Evolutionary conservation across 2,888 invertebrate species (phyloP), one percentile per base, ranked within the genome.

Genomic region (Melitaea athalia): DNA sequence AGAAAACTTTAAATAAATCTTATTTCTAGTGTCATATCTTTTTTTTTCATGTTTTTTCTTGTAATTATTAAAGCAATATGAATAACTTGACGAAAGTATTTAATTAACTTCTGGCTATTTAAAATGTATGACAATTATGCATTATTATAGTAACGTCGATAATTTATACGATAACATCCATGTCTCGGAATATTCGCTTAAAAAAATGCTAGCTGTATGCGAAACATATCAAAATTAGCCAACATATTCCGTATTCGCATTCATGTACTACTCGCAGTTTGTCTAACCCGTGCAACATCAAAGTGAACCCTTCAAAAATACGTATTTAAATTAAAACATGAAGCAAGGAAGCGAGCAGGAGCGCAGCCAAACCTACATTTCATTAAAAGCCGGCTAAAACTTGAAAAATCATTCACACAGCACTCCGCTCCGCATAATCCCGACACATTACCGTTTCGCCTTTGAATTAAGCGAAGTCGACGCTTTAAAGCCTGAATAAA

Each of bases 401-500:
- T 75, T 76, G 71, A 75, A 75, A 76, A 76, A 74, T 75, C 75
- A 77, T 77, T 75, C 73, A 70, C 67, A 73, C 72, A 72, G 74
- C 74, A 73, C 76, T 78, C 77, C 76, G 79, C 76, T 74, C 74
- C 76, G 80, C 76, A 79, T 81, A 77, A 77, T 74, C 71, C 74
- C 75, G 67, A 74, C 77, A 79, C 80, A 83, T 84, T 81, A 82
- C 69, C 77, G 75, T 73, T 70, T 69, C 70, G 74, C 73, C 73
- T 75, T 72, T 69, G 74, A 80, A 77, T 80, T 79, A 80, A 81
- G 77, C 73, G 76, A 75, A 80, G 76, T 78, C 76, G 72, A 71
- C 79, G 80, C 80, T 84, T 82, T 77, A 81, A 82, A 81, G 77
- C 78, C 78, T 82, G 85, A 87, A 87, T 86, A 85, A 88, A 85